Evolutionary conservation across 2,113 vertebrate genomes (phyloP).

Genomic region (Alces alces): DNA sequence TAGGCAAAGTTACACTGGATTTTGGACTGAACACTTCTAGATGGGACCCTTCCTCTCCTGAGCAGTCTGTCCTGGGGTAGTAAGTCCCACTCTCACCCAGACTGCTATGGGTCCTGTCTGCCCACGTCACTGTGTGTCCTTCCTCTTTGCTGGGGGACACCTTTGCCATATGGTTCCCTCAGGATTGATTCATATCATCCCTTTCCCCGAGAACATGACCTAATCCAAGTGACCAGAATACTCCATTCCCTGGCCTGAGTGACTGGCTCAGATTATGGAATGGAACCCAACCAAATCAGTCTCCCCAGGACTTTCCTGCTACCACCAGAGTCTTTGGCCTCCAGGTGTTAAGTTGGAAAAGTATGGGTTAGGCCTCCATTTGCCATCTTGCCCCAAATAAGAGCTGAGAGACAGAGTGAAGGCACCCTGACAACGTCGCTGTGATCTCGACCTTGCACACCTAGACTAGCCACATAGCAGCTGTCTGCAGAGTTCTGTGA

Average conservation of each 20-base stretch:
- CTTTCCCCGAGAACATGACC: not conserved
- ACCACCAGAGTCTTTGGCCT: not conserved
- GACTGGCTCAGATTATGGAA: not conserved
- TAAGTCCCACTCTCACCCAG: not conserved
- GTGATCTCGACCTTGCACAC: not conserved
- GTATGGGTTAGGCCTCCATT: not conserved
- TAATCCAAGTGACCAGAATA: not conserved
- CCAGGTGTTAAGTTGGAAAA: not conserved
- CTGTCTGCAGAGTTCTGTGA: not conserved
- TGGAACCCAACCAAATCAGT: not conserved
- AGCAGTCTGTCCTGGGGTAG: not conserved
- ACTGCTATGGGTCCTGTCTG: fast-evolving
- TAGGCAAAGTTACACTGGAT: not conserved
- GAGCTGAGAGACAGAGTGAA: not conserved
- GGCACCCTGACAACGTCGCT: not conserved
- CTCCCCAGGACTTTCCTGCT: not conserved
- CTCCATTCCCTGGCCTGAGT: not conserved
- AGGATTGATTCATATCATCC: not conserved
- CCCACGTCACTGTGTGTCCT: not conserved
- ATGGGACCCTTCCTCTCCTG: not conserved
- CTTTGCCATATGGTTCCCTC: not conserved
- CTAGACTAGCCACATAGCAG: not conserved
- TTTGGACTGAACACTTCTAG: not conserved
- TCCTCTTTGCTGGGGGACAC: not conserved
- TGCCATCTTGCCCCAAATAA: not conserved